phyloP scores from a whole-genome alignment of 2,888 invertebrate species.

The Macaria liturata region DNA sequence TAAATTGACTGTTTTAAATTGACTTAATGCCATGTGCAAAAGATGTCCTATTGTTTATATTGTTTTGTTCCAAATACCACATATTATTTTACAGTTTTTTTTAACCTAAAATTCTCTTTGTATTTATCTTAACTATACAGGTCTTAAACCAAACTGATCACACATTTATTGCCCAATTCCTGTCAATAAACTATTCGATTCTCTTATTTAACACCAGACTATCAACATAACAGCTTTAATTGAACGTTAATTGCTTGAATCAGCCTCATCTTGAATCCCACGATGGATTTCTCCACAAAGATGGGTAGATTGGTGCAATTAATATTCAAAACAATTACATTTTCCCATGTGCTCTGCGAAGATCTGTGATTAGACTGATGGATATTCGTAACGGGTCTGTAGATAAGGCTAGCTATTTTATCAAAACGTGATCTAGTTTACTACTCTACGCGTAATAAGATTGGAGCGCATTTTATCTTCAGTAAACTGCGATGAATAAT shows the following conservation, averaged over 20 bases:
- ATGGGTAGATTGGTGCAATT: slow-evolving; percentile 25
- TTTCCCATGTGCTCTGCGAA: slow-evolving; percentile 21
- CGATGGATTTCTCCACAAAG: slow-evolving; percentile 23
- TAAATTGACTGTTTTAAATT: no score
- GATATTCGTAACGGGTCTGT: slow-evolving; percentile 11
- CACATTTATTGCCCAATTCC: background rate
- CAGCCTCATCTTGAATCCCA: slow-evolving; percentile 17
- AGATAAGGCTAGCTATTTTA: slow-evolving; percentile 5
- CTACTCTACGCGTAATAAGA: background rate
- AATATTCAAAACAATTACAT: slow-evolving; percentile 25
- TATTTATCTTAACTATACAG: background rate
- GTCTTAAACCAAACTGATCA: background rate
- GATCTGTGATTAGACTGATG: slow-evolving; percentile 17
- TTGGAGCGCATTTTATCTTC: no score
- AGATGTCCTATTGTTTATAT: no score
- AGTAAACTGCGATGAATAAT: no score
- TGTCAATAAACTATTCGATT: slow-evolving; percentile 3
- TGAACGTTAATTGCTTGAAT: slow-evolving; percentile 21
- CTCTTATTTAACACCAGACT: slow-evolving; percentile 1
- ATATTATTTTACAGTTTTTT: no score
- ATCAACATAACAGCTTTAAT: slow-evolving; percentile 9
- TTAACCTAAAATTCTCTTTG: background rate
- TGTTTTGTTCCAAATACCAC: no score
- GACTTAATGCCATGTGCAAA: no score
- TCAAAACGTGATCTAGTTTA: slow-evolving; percentile 1